Evolutionary conservation across 37 sponge, comb jelly and placozoan species (phyloP), one percentile per base, ranked within the genome.

Genomic region (Haliclona indistincta): DNA sequence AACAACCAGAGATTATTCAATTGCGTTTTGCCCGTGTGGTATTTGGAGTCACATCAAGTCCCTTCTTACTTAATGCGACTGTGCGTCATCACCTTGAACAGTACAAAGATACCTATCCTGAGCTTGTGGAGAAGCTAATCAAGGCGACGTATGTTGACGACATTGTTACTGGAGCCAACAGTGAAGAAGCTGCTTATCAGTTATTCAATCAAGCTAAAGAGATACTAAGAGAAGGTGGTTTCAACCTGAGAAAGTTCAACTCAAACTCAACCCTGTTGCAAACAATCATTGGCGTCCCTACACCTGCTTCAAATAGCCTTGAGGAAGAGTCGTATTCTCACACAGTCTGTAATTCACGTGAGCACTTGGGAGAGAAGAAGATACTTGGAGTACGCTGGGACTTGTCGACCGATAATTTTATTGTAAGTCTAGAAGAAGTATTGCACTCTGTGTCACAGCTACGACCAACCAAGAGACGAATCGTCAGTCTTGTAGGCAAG

Each of bases 351-450:
- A n/a, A n/a, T n/a, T n/a, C n/a, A n/a, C n/a, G n/a, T n/a, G n/a
- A n/a, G n/a, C n/a, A n/a, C n/a, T n/a, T n/a, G n/a, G n/a, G 34
- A 73, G 68, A 52, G 23, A 22, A 49, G 54, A 66, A 67, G 55
- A 32, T 78, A 22, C 56, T 78, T 2, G 79, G 79, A 25, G 79
- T 78, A 19, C 40, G 38, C 33, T 78, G 79, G 79, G 66, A 78
- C 30, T 65, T 37, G 6, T 37, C 22, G n/a, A 44, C n/a, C 25
- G 68, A 78, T 52, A 20, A 51, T 25, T 49, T 78, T 30, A 33
- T 68, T 20, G 65, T 70, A 67, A 68, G 67, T 37, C 22, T 67
- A n/a, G 26, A 28, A 1, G 26, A 34, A 34, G 38, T 67, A 33
- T 22, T 33, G 35, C 39, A 52, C 23, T n/a, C 37, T 19, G 56